phyloP scores from a whole-genome alignment of 2,888 invertebrate genomes.

The Capitulum mitella region DNA sequence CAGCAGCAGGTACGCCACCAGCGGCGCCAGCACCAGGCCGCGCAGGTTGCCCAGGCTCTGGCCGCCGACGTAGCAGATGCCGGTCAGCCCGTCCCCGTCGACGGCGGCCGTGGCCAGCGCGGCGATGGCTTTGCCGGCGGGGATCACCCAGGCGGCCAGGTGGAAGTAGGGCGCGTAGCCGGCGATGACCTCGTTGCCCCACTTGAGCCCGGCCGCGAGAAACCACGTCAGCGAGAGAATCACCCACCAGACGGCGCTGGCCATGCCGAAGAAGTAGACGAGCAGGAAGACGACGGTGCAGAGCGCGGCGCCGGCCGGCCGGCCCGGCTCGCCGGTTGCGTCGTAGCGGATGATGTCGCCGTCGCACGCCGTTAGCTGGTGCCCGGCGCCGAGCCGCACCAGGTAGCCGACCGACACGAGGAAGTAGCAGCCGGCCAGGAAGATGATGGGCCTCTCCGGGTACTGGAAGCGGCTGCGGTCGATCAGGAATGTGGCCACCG shows the following conservation, averaged over 20 bases:
- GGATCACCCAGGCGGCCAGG: slow-evolving; percentile 89
- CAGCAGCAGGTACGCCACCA: slow-evolving; percentile 77
- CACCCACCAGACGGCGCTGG: slow-evolving; percentile 93
- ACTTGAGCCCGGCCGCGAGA: slow-evolving; percentile 93
- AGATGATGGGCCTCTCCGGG: slow-evolving; percentile 96
- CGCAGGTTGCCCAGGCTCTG: slow-evolving; percentile 50
- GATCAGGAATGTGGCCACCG: slow-evolving; percentile 92
- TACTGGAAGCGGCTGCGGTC: slow-evolving; percentile 95
- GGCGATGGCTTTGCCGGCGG: slow-evolving; percentile 81
- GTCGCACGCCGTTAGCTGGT: slow-evolving; percentile 44
- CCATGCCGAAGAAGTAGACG: slow-evolving; percentile 98
- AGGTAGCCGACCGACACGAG: slow-evolving; percentile 78
- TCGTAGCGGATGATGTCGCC: slow-evolving; percentile 47
- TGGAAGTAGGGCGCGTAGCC: slow-evolving; percentile 93
- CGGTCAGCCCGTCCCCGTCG: slow-evolving; percentile 92
- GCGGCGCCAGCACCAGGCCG: slow-evolving; percentile 65
- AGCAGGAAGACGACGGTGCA: slow-evolving; percentile 92
- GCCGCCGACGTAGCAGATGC: slow-evolving; percentile 90
- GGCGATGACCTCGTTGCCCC: slow-evolving; percentile 96
- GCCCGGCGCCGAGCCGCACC: slow-evolving; percentile 1
- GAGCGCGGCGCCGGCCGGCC: background rate
- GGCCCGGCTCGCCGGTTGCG: slow-evolving; percentile 19
- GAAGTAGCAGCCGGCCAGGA: slow-evolving; percentile 93
- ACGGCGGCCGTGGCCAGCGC: slow-evolving; percentile 74
- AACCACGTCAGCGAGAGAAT: slow-evolving; percentile 98